A percentile compares a stretch with the other conserved stretches of the same genome.
These are phyloP conservation scores for Sarcophaga variegata DNA, from an alignment of 2,888 invertebrate species.

Conservation along the genomic window DNA sequence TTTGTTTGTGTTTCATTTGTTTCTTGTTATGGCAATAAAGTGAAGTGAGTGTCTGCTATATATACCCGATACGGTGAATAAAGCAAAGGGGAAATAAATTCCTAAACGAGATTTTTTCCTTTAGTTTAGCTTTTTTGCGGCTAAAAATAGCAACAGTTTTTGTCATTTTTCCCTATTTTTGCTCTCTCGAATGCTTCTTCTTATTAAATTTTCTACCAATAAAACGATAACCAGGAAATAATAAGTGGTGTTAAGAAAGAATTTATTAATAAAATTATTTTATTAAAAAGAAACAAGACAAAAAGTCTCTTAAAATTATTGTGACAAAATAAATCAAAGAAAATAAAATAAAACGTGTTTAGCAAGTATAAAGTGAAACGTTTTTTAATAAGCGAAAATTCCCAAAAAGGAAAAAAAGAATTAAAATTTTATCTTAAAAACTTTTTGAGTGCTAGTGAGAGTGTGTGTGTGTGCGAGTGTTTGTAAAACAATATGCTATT, in stretches of 20 bases:
- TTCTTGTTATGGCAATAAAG: conserved; percentile 15
- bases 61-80: conserved; percentile 7
- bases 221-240: background rate
- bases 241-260: background rate
- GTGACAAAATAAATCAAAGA: too few relatives aligned
- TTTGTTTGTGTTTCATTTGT: background rate
- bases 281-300: too few relatives aligned
- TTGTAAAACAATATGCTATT: conserved; percentile 74
- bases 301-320: background rate
- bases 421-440: too few relatives aligned
- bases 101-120: conserved; percentile 1
- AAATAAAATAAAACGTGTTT: too few relatives aligned
- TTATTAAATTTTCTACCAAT: background rate
- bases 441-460: too few relatives aligned
- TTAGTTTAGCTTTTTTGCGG: background rate
- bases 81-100: conserved; percentile 25
- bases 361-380: conserved; percentile 14
- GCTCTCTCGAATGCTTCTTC: background rate
- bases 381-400: too few relatives aligned
- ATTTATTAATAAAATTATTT: background rate
- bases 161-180: background rate
- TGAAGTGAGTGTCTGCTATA: background rate
- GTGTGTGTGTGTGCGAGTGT: background rate
- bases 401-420: too few relatives aligned
- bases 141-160: conserved; percentile 49